These are phyloP conservation scores for Riparia riparia DNA, from an alignment of 2,113 vertebrate species.

Conservation along the genomic window DNA sequence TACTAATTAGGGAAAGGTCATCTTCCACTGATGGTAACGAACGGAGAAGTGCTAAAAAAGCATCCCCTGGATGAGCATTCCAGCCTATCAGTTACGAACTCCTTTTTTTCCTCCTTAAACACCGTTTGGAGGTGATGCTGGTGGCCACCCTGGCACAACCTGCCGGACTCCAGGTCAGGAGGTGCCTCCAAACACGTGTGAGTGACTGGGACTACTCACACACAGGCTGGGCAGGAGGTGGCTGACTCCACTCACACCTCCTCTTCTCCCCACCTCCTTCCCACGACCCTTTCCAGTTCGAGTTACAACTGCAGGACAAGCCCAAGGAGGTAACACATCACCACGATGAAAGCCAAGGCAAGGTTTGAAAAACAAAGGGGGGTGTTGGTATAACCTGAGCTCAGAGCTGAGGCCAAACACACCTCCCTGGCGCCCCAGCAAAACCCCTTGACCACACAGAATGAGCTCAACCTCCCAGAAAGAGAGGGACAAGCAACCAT, in stretches of 20 bases:
- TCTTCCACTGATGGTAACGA: background rate
- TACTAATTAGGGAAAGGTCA: background rate
- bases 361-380: background rate
- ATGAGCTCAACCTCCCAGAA: background rate
- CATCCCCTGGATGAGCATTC: accelerated
- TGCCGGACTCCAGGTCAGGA: background rate
- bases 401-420: background rate
- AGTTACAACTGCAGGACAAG: background rate
- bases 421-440: accelerated
- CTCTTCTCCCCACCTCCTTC: background rate
- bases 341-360: background rate
- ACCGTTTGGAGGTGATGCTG: background rate
- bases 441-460: accelerated
- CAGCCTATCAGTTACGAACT: background rate
- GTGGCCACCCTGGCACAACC: background rate
- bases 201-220: background rate
- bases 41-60: background rate
- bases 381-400: background rate
- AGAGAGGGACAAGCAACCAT: background rate
- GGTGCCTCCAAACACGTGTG: accelerated
- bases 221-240: background rate
- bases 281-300: background rate
- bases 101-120: background rate
- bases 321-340: background rate
- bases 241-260: background rate